These are phyloP conservation scores for Heliothis peltigera DNA, from an alignment of 2,888 invertebrate species.

Conservation along the genomic window DNA sequence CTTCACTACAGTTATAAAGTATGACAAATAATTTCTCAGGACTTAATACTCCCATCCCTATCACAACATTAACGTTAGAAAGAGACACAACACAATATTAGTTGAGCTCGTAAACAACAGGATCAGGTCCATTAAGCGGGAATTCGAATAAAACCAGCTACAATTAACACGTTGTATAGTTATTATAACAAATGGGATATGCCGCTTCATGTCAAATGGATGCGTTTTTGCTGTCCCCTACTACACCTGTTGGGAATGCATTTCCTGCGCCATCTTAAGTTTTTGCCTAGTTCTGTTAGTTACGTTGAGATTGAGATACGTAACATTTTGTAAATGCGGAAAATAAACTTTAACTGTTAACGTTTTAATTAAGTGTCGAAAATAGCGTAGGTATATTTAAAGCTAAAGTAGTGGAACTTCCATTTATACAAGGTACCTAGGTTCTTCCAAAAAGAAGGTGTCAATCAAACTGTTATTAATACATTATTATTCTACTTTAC, in stretches of 20 bases:
- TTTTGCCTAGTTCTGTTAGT: background rate
- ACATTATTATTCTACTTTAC: no score
- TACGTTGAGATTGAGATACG: background rate
- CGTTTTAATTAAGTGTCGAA: no score
- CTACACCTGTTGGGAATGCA: conserved; percentile 35
- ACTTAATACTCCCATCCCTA: background rate
- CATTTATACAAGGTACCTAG: no score
- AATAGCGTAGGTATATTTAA: no score
- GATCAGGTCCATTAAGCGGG: background rate
- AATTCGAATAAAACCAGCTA: conserved; percentile 27
- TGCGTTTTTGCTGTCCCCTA: conserved; percentile 36
- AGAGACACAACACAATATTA: background rate
- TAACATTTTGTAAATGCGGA: background rate
- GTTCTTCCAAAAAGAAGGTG: no score
- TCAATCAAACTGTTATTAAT: no score
- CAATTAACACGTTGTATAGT: conserved; percentile 25
- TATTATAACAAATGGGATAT: conserved; percentile 39
- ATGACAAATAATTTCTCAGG: background rate
- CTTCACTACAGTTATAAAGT: background rate
- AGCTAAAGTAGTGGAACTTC: no score
- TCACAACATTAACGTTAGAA: background rate
- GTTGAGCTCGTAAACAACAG: background rate
- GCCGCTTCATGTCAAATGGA: conserved; percentile 23
- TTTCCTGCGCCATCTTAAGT: conserved; percentile 34
- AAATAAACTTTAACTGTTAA: no score